phyloP scores from a whole-genome alignment of 2,113 vertebrate species.

The Phalacrocorax brasilianus region DNA sequence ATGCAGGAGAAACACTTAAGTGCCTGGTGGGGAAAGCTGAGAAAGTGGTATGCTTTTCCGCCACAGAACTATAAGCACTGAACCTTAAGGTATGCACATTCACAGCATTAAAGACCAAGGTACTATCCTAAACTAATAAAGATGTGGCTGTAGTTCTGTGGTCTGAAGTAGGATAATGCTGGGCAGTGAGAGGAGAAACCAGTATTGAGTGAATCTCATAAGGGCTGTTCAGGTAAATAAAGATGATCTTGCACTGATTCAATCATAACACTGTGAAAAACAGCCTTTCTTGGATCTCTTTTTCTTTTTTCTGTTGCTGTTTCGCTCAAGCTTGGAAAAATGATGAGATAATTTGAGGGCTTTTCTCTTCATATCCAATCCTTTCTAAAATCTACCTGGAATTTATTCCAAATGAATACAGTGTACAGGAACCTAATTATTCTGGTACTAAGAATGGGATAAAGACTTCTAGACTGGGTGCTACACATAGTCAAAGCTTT shows the following conservation, averaged over 20 bases:
- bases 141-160: neutral
- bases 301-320: no score
- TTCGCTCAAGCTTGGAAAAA: neutral
- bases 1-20: neutral
- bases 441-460: neutral
- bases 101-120: neutral
- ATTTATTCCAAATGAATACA: neutral
- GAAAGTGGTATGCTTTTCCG: neutral
- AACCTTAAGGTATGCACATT: neutral
- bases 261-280: neutral
- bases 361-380: neutral
- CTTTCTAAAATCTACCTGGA: neutral
- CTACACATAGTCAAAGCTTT: neutral
- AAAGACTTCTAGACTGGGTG: neutral
- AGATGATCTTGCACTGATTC: neutral
- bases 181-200: neutral
- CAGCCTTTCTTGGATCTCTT: neutral
- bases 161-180: neutral
- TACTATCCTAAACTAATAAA: neutral
- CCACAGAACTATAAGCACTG: neutral
- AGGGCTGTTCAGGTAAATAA: neutral
- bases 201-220: neutral
- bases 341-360: neutral
- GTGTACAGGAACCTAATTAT: neutral
- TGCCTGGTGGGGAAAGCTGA: neutral